These are phyloP conservation scores for Berghia stephanieae DNA, from an alignment of 1,140 invertebrate genomes.

Conservation along the genomic window DNA sequence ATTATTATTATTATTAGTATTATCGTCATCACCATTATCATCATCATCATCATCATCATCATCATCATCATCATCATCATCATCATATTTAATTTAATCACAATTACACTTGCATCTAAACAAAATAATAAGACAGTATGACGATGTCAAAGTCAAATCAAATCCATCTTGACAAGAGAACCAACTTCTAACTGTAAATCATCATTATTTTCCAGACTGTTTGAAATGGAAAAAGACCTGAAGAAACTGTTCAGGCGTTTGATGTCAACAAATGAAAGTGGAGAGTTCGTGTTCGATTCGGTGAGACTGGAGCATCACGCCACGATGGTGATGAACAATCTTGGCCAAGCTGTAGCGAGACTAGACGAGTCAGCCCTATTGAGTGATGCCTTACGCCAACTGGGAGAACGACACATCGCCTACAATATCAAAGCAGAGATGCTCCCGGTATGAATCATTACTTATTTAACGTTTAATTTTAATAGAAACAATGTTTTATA, in stretches of 20 bases:
- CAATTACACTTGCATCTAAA: not conserved
- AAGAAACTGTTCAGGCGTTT: constrained; percentile 45
- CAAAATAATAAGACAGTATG: not conserved
- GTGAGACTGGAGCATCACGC: constrained; percentile 50
- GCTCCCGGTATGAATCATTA: constrained; percentile 46
- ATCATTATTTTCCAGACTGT: constrained; percentile 41
- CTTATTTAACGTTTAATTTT: no score
- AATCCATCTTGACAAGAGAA: not conserved
- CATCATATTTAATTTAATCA: not conserved
- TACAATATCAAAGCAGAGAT: constrained; percentile 50
- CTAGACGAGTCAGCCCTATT: constrained; percentile 48
- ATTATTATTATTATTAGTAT: no score
- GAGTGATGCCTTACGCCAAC: constrained; percentile 41
- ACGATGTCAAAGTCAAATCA: not conserved
- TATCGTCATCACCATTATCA: not conserved
- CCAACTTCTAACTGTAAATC: no score
- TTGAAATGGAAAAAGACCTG: constrained; percentile 47
- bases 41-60: not conserved
- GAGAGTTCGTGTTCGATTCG: constrained; percentile 42
- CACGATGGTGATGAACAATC: constrained; percentile 55
- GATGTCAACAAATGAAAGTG: constrained; percentile 36
- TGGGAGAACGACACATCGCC: constrained; percentile 48
- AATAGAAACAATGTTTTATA: no score
- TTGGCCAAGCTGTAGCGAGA: constrained; percentile 59
- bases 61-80: constrained; percentile 12